phyloP scores from a whole-genome alignment of 2,797 vertebrate species.

The Rhinella marina region DNA sequence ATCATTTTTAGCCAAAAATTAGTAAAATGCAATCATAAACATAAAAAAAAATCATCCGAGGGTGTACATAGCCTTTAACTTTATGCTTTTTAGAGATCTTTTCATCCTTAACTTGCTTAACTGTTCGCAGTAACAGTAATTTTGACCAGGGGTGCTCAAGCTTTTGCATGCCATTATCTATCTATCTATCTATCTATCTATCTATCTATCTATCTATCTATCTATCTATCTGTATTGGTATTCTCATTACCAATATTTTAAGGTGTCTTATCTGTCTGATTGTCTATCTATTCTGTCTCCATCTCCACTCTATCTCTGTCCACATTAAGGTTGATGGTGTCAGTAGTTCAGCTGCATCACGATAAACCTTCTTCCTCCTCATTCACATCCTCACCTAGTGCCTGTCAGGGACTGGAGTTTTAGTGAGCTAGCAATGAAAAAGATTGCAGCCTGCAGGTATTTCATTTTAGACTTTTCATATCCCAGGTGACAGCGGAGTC shows the following conservation, averaged over 20 bases:
- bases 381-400: background rate
- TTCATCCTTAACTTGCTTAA: too few relatives aligned
- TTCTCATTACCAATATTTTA: too few relatives aligned
- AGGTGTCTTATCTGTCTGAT: background rate
- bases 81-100: too few relatives aligned
- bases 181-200: background rate
- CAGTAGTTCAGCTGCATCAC: background rate
- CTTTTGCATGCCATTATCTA: too few relatives aligned
- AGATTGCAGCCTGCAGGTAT: conserved; percentile 51
- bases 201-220: background rate
- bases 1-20: too few relatives aligned
- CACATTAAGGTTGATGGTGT: background rate
- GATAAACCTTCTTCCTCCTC: background rate
- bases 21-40: too few relatives aligned
- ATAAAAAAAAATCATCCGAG: too few relatives aligned
- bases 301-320: background rate
- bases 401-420: conserved; percentile 25
- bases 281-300: background rate
- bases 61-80: too few relatives aligned
- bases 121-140: too few relatives aligned
- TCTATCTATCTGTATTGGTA: too few relatives aligned
- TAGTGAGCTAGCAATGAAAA: conserved; percentile 19
- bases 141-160: too few relatives aligned
- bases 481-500: conserved; percentile 46
- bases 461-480: conserved; percentile 51